Evolutionary conservation across 2,797 vertebrate species (phyloP).

Genomic region (Choloepus didactylus): DNA sequence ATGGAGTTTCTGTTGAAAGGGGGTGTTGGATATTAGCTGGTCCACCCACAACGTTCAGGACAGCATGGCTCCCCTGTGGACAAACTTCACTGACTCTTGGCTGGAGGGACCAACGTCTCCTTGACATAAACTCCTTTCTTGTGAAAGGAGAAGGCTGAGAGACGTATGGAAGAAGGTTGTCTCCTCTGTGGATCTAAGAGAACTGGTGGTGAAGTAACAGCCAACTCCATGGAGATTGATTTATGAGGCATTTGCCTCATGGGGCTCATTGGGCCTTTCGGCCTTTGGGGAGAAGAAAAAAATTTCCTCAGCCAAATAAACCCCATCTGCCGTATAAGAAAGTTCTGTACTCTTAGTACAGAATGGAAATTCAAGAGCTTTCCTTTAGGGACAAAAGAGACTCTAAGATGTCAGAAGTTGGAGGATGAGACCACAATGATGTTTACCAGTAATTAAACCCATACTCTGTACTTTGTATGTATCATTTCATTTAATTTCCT

Average conservation of each 20-base stretch:
- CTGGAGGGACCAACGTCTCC: not conserved
- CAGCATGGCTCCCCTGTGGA: not conserved
- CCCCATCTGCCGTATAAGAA: slow-evolving; percentile 60
- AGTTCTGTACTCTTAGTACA: slow-evolving; percentile 1
- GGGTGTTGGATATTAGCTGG: too few species aligned
- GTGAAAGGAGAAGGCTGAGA: not conserved
- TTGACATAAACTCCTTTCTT: not conserved
- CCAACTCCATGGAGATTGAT: slow-evolving; percentile 50
- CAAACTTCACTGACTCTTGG: not conserved
- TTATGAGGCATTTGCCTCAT: slow-evolving; percentile 4
- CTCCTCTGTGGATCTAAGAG: slow-evolving; percentile 50
- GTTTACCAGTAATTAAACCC: not conserved
- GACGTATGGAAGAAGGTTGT: not conserved
- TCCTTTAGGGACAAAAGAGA: not conserved
- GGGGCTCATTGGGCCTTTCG: slow-evolving; percentile 66
- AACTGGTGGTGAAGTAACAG: slow-evolving; percentile 66
- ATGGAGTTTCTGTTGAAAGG: not conserved
- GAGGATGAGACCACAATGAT: fast-evolving
- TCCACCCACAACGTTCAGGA: not conserved
- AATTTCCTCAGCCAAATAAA: slow-evolving; percentile 77
- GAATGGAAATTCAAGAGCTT: not conserved
- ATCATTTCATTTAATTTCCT: not conserved
- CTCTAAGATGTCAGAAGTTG: not conserved
- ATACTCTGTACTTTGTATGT: not conserved
- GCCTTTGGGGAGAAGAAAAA: not conserved